Evolutionary conservation across 1,140 invertebrate species (phyloP).

Genomic region (Bombus picipes): DNA sequence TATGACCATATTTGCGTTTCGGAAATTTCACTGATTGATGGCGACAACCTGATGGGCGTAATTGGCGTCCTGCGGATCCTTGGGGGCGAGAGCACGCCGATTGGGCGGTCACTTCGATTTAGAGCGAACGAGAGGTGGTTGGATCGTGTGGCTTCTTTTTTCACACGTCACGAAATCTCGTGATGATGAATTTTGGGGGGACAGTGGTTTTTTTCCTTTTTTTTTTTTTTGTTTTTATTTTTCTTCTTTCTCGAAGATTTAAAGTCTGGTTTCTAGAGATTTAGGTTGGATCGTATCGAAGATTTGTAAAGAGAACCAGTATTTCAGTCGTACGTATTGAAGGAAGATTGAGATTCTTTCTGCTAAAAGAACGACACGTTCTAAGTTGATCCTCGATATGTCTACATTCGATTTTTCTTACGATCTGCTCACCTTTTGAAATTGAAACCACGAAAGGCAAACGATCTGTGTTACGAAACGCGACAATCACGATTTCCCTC

Average conservation of each 20-base stretch:
- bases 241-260: neutral
- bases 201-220: neutral
- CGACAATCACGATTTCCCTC: slow-evolving; percentile 63
- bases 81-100: neutral
- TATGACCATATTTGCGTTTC: slow-evolving; percentile 50
- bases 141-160: neutral
- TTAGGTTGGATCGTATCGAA: too few relatives aligned
- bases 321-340: too few relatives aligned
- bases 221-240: neutral
- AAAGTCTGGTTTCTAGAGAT: neutral
- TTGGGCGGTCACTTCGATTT: neutral
- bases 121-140: neutral
- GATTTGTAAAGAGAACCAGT: too few relatives aligned
- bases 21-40: slow-evolving; percentile 32
- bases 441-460: neutral
- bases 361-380: too few relatives aligned
- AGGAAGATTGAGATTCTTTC: too few relatives aligned
- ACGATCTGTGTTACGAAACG: neutral
- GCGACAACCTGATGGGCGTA: slow-evolving; percentile 13
- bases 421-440: neutral
- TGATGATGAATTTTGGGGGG: neutral
- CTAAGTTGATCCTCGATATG: too few relatives aligned
- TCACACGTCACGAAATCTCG: neutral
- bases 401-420: neutral
- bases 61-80: slow-evolving; percentile 29